phyloP scores from a whole-genome alignment of 2,113 vertebrate genomes.

The Sclerurus mexicanus region DNA sequence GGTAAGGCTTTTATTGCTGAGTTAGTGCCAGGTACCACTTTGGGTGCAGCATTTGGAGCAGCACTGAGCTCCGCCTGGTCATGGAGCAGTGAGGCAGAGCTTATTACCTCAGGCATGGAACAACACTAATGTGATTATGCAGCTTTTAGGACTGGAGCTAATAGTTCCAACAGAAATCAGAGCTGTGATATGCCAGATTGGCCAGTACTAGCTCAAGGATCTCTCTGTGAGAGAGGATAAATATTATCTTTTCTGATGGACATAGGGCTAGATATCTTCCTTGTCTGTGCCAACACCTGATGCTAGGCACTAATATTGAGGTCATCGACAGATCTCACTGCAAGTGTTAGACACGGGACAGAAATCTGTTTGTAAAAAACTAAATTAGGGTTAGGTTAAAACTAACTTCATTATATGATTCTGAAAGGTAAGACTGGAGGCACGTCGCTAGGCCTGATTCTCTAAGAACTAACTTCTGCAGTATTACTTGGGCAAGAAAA shows the following conservation, averaged over 20 bases:
- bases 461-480: not conserved
- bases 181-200: not conserved
- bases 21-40: not conserved
- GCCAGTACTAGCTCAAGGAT: not conserved
- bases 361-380: not conserved
- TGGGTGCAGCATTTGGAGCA: not conserved
- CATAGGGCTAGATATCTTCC: not conserved
- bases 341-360: not conserved
- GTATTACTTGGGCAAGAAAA: not conserved
- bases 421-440: not conserved
- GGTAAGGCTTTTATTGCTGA: not conserved
- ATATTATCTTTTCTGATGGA: not conserved
- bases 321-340: not conserved
- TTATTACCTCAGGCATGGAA: constrained; percentile 36
- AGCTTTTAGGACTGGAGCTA: constrained; percentile 31
- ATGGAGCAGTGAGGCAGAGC: not conserved
- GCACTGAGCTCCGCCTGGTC: not conserved
- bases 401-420: not conserved
- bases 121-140: constrained; percentile 3
- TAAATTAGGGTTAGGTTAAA: not conserved
- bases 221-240: not conserved
- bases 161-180: constrained; percentile 29
- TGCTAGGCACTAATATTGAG: not conserved
- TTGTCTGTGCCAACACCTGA: not conserved
- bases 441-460: not conserved